Conservation (phyloP, 2,113 vertebrate species). For the Neoarius graeffei region DNA sequence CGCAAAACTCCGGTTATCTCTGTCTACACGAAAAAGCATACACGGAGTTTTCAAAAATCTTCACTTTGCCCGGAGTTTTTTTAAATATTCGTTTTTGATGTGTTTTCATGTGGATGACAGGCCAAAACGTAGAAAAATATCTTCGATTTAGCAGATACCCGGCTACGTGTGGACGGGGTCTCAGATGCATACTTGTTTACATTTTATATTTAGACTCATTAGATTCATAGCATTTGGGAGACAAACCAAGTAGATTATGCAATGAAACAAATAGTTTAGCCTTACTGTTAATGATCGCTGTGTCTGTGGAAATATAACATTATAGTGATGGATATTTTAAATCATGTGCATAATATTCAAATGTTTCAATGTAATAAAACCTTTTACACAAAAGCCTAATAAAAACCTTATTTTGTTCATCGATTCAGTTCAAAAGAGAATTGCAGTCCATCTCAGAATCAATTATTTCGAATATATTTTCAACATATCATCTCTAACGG, state of each 20-base stretch:
- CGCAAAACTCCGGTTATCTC: no score
- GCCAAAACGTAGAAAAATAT: no score
- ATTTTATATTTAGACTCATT: not conserved
- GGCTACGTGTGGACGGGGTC: no score
- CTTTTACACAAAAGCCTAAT: not conserved
- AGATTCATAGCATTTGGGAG: not conserved
- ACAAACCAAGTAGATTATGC: not conserved
- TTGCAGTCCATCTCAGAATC: not conserved
- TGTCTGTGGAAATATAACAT: not conserved
- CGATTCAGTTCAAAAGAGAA: not conserved
- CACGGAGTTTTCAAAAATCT: no score
- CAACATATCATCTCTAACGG: not conserved
- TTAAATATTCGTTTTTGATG: no score
- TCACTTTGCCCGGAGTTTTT: no score
- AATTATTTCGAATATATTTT: not conserved
- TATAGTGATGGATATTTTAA: not conserved
- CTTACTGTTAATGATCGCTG: not conserved
- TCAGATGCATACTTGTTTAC: not conserved
- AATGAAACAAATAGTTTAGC: not conserved
- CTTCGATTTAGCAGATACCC: no score
- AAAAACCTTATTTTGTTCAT: not conserved
- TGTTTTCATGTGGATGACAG: no score
- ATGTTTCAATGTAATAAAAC: not conserved
- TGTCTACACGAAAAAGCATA: no score
- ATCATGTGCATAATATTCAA: not conserved